phyloP scores from a whole-genome alignment of 2,888 invertebrate genomes.

The Lydus trimaculatus region DNA sequence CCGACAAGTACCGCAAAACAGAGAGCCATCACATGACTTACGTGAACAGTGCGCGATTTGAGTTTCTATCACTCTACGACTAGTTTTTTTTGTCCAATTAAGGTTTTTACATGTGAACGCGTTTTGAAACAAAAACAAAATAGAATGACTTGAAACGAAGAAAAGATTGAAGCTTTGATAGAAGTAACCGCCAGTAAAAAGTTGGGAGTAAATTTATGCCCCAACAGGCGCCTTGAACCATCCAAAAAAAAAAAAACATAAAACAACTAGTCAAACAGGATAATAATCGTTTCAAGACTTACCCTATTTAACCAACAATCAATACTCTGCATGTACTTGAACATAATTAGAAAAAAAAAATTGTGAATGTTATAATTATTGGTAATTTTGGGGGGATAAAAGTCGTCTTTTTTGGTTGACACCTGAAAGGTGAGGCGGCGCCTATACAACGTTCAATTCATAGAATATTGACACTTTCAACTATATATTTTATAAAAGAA shows the following conservation, averaged over 20 bases:
- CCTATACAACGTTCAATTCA: slow-evolving; percentile 12
- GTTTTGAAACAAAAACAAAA: too few relatives aligned
- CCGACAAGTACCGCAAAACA: too few relatives aligned
- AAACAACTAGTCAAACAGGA: background rate
- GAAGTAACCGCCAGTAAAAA: background rate
- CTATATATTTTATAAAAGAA: background rate
- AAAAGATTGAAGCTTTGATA: background rate
- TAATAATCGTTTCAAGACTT: background rate
- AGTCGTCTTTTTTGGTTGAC: too few relatives aligned
- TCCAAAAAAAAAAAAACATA: background rate
- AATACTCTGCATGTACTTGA: background rate
- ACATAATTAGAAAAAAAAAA: background rate
- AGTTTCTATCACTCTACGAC: too few relatives aligned
- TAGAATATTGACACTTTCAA: background rate
- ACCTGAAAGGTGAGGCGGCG: background rate
- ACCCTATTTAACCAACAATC: background rate
- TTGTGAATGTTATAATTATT: background rate
- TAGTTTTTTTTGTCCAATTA: too few relatives aligned
- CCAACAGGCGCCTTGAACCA: slow-evolving; percentile 2
- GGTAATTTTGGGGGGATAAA: background rate
- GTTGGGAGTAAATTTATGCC: background rate
- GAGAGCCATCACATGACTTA: too few relatives aligned
- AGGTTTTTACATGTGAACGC: too few relatives aligned
- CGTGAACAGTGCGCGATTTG: too few relatives aligned
- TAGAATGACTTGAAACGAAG: too few relatives aligned